These are phyloP conservation scores for Montipora capitata DNA, from an alignment of 92 coral and sea anemone genomes.

Conservation along the genomic window DNA sequence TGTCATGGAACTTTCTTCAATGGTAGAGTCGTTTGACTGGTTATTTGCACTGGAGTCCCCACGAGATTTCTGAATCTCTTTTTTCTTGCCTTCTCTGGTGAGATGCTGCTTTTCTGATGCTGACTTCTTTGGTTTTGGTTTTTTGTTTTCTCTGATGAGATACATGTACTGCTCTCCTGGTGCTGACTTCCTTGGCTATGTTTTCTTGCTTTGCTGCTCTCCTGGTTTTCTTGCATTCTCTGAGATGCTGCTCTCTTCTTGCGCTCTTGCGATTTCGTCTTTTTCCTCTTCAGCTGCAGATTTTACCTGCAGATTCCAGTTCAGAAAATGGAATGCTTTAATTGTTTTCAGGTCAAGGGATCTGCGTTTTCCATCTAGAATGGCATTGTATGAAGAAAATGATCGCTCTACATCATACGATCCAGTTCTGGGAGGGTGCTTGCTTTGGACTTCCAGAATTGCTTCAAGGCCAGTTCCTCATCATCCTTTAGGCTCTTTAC, in stretches of 20 bases:
- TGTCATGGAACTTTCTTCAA: conserved; percentile 23
- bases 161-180: neutral
- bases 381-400: conserved; percentile 33
- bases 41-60: neutral
- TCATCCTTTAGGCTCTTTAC: conserved; percentile 23
- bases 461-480: conserved; percentile 21
- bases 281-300: neutral
- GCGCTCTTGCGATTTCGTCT: neutral
- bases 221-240: neutral
- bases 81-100: neutral
- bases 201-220: neutral
- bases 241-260: neutral
- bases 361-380: conserved; percentile 48
- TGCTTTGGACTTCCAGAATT: conserved; percentile 52
- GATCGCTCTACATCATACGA: conserved; percentile 22
- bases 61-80: neutral
- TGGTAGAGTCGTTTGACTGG: conserved; percentile 19
- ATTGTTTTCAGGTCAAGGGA: conserved; percentile 25
- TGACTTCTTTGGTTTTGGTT: neutral
- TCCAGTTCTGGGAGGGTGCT: conserved; percentile 9
- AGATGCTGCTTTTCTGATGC: neutral
- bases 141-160: neutral
- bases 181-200: neutral
- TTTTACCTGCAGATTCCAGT: conserved; percentile 36
- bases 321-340: conserved; percentile 54